These are phyloP conservation scores for Gallinago solitaria DNA, from an alignment of 2,797 vertebrate genomes.

Conservation along the genomic window DNA sequence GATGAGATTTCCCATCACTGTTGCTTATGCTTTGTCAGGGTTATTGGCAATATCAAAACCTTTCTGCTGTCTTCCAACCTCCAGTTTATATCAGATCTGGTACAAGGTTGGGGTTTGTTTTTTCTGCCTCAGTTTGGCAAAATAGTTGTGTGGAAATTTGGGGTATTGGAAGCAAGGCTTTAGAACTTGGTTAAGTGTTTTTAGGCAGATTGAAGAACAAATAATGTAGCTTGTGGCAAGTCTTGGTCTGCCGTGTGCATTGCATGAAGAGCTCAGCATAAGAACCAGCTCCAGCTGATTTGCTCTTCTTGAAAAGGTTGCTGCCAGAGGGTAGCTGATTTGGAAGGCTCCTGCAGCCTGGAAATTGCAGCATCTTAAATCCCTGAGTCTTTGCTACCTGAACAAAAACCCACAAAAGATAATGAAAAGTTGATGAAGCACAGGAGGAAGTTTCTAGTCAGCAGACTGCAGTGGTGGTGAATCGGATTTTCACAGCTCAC, in stretches of 20 bases:
- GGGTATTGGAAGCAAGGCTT: background rate
- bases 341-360: background rate
- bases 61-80: background rate
- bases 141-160: background rate
- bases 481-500: constrained; percentile 50
- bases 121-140: fast-evolving
- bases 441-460: constrained; percentile 19
- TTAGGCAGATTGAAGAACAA: background rate
- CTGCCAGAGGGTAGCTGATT: background rate
- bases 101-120: background rate
- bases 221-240: no score
- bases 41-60: background rate
- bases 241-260: background rate
- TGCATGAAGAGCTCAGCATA: background rate
- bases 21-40: background rate
- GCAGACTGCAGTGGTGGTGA: background rate
- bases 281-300: background rate
- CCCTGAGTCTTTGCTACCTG: background rate
- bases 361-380: background rate
- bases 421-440: constrained; percentile 54
- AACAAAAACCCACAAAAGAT: background rate
- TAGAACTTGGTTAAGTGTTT: background rate
- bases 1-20: background rate
- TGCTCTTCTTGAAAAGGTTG: background rate
- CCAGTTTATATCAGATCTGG: background rate